Conservation (phyloP, 2,113 vertebrate genomes). For the Baryphthengus martii region DNA sequence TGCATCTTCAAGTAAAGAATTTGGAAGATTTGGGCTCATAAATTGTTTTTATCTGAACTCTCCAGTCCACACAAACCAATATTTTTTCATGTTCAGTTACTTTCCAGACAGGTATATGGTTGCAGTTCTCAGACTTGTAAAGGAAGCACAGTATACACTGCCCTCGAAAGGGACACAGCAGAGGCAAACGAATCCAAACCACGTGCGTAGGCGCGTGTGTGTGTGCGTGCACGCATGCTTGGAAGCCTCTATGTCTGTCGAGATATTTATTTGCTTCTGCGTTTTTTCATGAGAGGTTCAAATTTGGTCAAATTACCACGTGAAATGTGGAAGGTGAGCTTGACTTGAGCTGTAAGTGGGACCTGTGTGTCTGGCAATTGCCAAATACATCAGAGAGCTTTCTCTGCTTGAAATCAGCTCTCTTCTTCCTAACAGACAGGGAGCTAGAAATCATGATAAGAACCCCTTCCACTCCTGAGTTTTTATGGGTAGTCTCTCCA, state of each 20-base stretch:
- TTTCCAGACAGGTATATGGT: constrained; percentile 61
- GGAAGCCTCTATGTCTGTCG: not conserved
- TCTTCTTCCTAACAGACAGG: not conserved
- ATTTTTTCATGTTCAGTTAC: constrained; percentile 68
- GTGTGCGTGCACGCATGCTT: not conserved
- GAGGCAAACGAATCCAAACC: constrained; percentile 38
- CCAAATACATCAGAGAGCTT: not conserved
- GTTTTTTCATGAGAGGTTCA: not conserved
- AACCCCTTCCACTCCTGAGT: not conserved
- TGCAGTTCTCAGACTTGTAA: constrained; percentile 34
- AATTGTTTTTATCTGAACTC: constrained; percentile 69
- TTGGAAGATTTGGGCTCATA: constrained; percentile 60
- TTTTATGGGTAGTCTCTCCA: not conserved
- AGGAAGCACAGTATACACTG: not conserved
- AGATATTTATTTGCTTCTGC: constrained; percentile 30
- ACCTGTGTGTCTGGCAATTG: not conserved
- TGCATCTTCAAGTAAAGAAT: constrained; percentile 61
- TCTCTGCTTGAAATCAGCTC: constrained; percentile 5
- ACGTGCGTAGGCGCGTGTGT: not conserved
- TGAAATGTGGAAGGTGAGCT: constrained; percentile 7
- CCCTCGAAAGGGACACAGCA: constrained; percentile 3
- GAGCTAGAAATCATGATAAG: constrained; percentile 35
- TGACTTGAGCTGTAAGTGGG: not conserved
- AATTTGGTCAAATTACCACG: not conserved
- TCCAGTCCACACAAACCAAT: constrained; percentile 44